Evolutionary conservation across 2,888 invertebrate species (phyloP), one percentile per base, ranked within the genome.

Genomic region (Ecliptopera silaceata): DNA sequence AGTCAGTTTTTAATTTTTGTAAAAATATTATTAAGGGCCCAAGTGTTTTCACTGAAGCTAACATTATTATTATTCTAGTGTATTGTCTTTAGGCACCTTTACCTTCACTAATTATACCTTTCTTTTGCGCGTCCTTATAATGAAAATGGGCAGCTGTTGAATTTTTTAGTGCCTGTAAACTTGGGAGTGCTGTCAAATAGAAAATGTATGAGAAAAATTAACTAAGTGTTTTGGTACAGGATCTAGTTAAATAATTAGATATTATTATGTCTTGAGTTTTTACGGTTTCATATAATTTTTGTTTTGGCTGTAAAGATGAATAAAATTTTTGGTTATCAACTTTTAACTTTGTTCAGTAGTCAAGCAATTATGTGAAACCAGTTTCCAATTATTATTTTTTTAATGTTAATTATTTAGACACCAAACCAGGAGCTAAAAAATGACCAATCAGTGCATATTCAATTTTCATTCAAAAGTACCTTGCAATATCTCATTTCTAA

Each of bases 361-460:
- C n/a, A n/a, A n/a, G n/a, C n/a, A n/a, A n/a, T n/a, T n/a, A n/a
- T n/a, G n/a, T n/a, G n/a, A n/a, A n/a, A n/a, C n/a, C n/a, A n/a
- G n/a, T n/a, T n/a, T n/a, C n/a, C n/a, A n/a, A n/a, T n/a, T n/a
- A n/a, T n/a, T n/a, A n/a, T n/a, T n/a, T n/a, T n/a, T n/a, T n/a
- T n/a, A n/a, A n/a, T n/a, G n/a, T n/a, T n/a, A n/a, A n/a, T n/a
- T n/a, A n/a, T n/a, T n/a, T 29, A 29, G 11, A 29, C 3, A 29
- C 29, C 29, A 29, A 4, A 10, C 32, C 12, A 3, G 32, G 12
- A 32, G 12, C 12, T 20, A 20, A 67, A 68, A 20, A 22, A 18
- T 32, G 10, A 51, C 70, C 64, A 68, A 69, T 69, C 65, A 60
- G 48, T 55, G 54, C 58, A 58, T 61, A 69, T 72, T 70, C 61